Conservation (phyloP, 2,113 vertebrate species). For the Hemichromis elongatus region DNA sequence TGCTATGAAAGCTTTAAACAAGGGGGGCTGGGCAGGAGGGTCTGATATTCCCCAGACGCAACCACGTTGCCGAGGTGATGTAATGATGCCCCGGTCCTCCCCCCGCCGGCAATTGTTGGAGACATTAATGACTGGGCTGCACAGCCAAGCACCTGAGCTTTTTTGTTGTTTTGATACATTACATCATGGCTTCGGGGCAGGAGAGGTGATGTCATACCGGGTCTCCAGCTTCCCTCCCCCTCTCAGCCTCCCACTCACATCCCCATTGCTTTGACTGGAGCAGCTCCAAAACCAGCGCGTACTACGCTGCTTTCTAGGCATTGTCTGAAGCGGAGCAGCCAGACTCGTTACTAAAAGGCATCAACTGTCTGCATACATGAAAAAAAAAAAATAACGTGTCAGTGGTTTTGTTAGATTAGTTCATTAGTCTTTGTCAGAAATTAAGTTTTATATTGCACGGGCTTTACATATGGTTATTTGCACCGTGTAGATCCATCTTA, state of each 20-base stretch:
- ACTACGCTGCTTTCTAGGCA: conserved; percentile 23
- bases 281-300: conserved; percentile 24
- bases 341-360: not conserved
- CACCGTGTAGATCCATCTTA: not conserved
- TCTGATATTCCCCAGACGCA: conserved; percentile 47
- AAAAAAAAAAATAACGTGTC: not conserved
- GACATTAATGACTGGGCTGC: conserved; percentile 48
- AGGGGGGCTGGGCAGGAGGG: conserved; percentile 7
- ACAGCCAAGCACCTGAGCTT: conserved; percentile 65
- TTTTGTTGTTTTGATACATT: conserved; percentile 70
- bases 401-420: not conserved
- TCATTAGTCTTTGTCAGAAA: not conserved
- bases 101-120: conserved; percentile 28
- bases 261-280: conserved; percentile 44
- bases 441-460: not conserved
- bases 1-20: conserved; percentile 17
- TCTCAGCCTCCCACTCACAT: conserved; percentile 28
- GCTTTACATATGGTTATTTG: not conserved
- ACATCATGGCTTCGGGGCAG: conserved; percentile 66
- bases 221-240: conserved; percentile 42
- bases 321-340: conserved; percentile 24
- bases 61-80: conserved; percentile 64
- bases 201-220: conserved; percentile 71
- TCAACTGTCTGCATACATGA: not conserved
- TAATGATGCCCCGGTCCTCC: conserved; percentile 52